Percentiles rank a stretch among this genome's conserved stretches.
Evolutionary conservation across 2,113 vertebrate genomes (phyloP).

Genomic region (Odontesthes bonariensis): DNA sequence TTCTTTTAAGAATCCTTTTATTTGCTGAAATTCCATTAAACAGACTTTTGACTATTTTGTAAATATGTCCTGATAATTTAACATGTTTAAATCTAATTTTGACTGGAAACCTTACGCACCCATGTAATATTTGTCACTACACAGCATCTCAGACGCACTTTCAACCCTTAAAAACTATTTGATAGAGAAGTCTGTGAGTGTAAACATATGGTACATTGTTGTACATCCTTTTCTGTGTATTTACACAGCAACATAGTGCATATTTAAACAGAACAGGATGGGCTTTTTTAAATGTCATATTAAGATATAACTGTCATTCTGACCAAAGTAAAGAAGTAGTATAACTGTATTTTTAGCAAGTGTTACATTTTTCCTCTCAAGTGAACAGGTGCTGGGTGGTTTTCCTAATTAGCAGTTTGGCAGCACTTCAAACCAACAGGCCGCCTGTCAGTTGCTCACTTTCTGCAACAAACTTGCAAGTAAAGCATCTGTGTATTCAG

Average conservation of each 20-base stretch:
- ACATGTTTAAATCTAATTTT: too few species aligned
- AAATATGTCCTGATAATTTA: too few species aligned
- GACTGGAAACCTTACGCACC: too few species aligned
- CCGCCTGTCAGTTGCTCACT: slow-evolving; percentile 47
- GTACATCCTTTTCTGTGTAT: too few species aligned
- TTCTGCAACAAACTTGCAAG: slow-evolving; percentile 40
- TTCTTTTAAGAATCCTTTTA: too few species aligned
- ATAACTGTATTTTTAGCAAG: slow-evolving; percentile 21
- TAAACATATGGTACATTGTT: too few species aligned
- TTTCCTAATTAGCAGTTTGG: slow-evolving; percentile 61
- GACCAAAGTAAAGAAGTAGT: background rate
- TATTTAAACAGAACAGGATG: background rate
- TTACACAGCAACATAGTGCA: background rate
- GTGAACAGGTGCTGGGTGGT: slow-evolving; percentile 35
- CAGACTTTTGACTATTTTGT: too few species aligned
- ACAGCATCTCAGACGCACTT: too few species aligned
- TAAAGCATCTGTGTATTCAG: slow-evolving; percentile 2
- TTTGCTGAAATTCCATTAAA: too few species aligned
- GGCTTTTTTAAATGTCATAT: background rate
- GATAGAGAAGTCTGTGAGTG: too few species aligned
- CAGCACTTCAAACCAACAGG: slow-evolving; percentile 43
- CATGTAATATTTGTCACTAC: too few species aligned
- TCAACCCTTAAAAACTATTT: too few species aligned
- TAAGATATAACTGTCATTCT: background rate
- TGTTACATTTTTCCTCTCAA: slow-evolving; percentile 25